Base-by-base conservation (phyloP, 1,140 invertebrate genomes). In the Kradibia gibbosae region DNA sequence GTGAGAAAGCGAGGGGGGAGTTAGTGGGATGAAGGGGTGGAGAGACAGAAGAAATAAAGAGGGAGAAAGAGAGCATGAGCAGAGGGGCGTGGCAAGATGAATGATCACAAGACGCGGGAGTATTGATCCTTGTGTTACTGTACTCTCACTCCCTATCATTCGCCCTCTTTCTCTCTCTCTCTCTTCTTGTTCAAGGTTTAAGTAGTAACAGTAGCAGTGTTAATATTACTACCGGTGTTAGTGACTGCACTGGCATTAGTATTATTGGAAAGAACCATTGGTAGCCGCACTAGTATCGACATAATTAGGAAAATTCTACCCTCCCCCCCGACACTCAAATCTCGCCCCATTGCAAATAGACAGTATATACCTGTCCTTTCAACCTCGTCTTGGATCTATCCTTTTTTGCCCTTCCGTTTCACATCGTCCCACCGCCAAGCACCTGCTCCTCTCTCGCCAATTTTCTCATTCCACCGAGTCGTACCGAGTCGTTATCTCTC, bases 81-180 rank as follows among this genome's bases (percentile, higher is more conserved):
- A 89, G 88, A 91, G 89, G 90, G 90, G 90, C 90, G 90, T 91
- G 90, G 90, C 90, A 91, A 91, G 90, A 91, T 91, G 90, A 91
- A 91, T 91, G 90, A 91, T 91, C 89, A 89, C 90, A 91, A 91
- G 90, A 91, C 90, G 90, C 90, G 88, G 87, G 89, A 91, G 90
- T 91, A 91, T 91, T 91, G 90, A 91, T 91, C 90, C 89, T 70
- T 50, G 62, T 53, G 50, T 60, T 75, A 85, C 86, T 87, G 83
- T 87, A 83, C 85, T 88, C 85, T 86, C 85, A 85, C 84, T 83
- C 83, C 25, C 78, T 76, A 78, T 76, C 84, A 81, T 73, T 82
- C 79, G 84, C 57, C 77, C 45, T 82, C 75, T 82, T 81, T 73
- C 75, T 80, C 75, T 85, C 84, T 84, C 82, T 85, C 78, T 86